phyloP scores from a whole-genome alignment of 1,140 invertebrate species.

The Pemphigus obesinymphae region DNA sequence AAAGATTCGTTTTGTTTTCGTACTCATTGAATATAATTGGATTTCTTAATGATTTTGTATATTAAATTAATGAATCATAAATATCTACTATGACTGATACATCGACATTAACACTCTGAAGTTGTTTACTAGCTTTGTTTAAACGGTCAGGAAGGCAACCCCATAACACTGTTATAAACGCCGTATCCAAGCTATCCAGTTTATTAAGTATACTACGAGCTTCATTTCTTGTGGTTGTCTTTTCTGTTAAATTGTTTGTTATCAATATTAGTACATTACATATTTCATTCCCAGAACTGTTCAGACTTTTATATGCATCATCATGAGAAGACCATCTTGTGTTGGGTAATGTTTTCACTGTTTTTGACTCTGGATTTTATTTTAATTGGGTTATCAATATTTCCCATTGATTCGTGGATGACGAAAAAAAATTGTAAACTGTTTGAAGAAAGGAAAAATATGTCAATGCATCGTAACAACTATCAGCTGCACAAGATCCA shows the following conservation, averaged over 20 bases:
- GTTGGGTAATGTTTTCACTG: conserved; percentile 42
- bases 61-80: too few species aligned
- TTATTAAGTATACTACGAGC: neutral
- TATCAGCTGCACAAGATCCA: conserved; percentile 48
- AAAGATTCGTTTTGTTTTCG: neutral
- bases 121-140: neutral
- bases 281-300: conserved; percentile 18
- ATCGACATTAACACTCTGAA: neutral
- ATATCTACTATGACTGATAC: neutral
- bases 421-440: conserved; percentile 47
- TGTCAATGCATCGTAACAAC: conserved; percentile 44
- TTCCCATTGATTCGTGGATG: conserved; percentile 45
- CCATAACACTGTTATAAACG: too few species aligned
- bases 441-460: conserved; percentile 46
- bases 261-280: neutral
- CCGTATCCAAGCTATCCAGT: neutral
- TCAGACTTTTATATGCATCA: conserved; percentile 42
- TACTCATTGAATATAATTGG: neutral
- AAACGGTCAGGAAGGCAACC: neutral
- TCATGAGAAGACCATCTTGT: conserved; percentile 45
- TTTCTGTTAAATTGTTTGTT: conserved; percentile 16
- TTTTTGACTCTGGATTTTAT: neutral
- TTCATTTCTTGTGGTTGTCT: neutral
- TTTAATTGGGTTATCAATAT: conserved; percentile 37
- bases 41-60: neutral